Evolutionary conservation across 2,113 vertebrate genomes (phyloP).

Genomic region (Bubo bubo): DNA sequence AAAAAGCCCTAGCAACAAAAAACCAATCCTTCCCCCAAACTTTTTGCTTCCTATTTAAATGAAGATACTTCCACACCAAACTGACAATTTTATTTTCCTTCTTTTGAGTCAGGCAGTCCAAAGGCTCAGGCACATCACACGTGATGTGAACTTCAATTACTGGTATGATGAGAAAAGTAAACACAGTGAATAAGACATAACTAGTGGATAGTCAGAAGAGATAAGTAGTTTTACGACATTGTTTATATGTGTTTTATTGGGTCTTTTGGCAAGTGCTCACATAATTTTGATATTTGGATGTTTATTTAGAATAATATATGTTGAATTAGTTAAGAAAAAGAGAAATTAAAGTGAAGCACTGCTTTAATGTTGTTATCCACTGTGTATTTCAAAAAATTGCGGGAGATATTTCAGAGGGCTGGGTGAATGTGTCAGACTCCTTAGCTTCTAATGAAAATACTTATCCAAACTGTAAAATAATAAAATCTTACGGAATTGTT

Average conservation of each 20-base stretch:
- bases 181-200: neutral
- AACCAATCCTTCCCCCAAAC: accelerated
- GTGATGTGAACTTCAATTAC: neutral
- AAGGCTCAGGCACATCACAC: neutral
- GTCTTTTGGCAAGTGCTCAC: neutral
- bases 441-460: neutral
- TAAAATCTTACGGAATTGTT: neutral
- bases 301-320: neutral
- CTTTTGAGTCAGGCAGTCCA: neutral
- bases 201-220: neutral
- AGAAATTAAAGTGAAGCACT: neutral
- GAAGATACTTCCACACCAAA: neutral
- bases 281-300: neutral
- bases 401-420: neutral
- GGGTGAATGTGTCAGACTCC: neutral
- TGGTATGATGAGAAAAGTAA: neutral
- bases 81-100: neutral
- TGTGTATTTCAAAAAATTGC: neutral
- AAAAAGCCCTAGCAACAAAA: neutral
- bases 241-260: neutral
- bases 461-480: neutral
- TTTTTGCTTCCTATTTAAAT: neutral
- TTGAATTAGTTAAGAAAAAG: neutral
- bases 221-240: neutral
- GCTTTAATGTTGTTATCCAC: neutral